These are phyloP conservation scores for Talpa occidentalis DNA, from an alignment of 2,113 vertebrate genomes.

Conservation along the genomic window DNA sequence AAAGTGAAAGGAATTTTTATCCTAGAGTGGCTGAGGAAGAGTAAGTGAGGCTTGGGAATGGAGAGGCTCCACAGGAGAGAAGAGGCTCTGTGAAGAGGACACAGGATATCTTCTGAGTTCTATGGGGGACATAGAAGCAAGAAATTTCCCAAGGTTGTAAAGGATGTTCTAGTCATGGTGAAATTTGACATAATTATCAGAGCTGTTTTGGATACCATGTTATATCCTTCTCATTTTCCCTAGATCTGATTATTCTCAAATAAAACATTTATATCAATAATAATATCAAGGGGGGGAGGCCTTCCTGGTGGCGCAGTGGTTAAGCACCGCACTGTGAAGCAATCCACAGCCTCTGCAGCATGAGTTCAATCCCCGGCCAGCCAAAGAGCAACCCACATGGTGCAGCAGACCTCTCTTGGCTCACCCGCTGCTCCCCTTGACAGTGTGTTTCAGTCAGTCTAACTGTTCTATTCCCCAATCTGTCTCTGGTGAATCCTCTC, in stretches of 20 bases:
- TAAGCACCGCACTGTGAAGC: too few species aligned
- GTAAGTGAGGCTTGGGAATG: too few species aligned
- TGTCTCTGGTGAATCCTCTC: too few species aligned
- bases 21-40: too few species aligned
- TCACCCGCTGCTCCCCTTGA: too few species aligned
- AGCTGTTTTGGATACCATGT: not conserved
- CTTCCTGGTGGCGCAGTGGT: too few species aligned
- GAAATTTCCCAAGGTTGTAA: not conserved
- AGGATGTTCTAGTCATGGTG: not conserved
- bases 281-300: not conserved
- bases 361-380: too few species aligned
- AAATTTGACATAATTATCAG: not conserved
- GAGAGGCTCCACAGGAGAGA: not conserved
- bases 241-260: not conserved
- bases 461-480: too few species aligned
- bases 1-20: not conserved
- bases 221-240: not conserved
- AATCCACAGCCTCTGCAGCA: too few species aligned
- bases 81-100: not conserved
- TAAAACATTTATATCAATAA: not conserved
- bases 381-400: too few species aligned
- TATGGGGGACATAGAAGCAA: not conserved
- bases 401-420: too few species aligned
- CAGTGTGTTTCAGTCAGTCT: too few species aligned
- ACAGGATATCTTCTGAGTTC: rapidly evolving